Evolutionary conservation across 2,888 invertebrate species (phyloP).

Genomic region (Parnassius smintheus): DNA sequence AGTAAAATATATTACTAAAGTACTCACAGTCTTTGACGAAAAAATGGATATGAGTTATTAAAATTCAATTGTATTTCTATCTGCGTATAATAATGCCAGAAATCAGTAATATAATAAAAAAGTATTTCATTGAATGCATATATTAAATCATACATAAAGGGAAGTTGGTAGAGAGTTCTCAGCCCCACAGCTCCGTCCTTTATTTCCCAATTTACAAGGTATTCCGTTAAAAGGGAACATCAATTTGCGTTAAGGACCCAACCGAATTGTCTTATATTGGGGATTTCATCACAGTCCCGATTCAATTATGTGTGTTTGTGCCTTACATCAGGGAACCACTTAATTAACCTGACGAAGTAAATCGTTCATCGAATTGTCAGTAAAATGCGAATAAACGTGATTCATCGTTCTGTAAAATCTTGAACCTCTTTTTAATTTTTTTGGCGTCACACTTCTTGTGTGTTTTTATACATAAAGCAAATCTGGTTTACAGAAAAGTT

Average conservation of each 20-base stretch:
- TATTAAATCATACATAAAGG: neutral
- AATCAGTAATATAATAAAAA: too few relatives aligned
- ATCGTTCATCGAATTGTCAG: slow-evolving; percentile 4
- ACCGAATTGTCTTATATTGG: slow-evolving; percentile 56
- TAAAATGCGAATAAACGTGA: slow-evolving; percentile 1
- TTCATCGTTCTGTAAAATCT: too few relatives aligned
- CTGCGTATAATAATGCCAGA: too few relatives aligned
- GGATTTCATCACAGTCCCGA: slow-evolving; percentile 37
- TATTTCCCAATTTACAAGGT: slow-evolving; percentile 57
- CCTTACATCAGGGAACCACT: slow-evolving; percentile 21
- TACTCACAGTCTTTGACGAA: too few relatives aligned
- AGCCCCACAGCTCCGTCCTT: slow-evolving; percentile 34
- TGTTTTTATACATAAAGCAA: too few relatives aligned
- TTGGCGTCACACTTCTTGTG: too few relatives aligned
- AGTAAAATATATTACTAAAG: too few relatives aligned
- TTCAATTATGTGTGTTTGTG: slow-evolving; percentile 45
- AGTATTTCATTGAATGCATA: too few relatives aligned
- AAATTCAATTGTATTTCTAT: too few relatives aligned
- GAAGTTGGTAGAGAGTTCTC: slow-evolving; percentile 34
- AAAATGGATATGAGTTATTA: too few relatives aligned
- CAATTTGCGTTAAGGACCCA: slow-evolving; percentile 52
- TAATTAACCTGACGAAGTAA: slow-evolving; percentile 14
- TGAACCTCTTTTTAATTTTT: too few relatives aligned
- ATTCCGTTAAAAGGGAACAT: slow-evolving; percentile 52
- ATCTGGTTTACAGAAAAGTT: too few relatives aligned